These are phyloP conservation scores for Odontesthes bonariensis DNA, from an alignment of 2,113 vertebrate species.

Conservation along the genomic window DNA sequence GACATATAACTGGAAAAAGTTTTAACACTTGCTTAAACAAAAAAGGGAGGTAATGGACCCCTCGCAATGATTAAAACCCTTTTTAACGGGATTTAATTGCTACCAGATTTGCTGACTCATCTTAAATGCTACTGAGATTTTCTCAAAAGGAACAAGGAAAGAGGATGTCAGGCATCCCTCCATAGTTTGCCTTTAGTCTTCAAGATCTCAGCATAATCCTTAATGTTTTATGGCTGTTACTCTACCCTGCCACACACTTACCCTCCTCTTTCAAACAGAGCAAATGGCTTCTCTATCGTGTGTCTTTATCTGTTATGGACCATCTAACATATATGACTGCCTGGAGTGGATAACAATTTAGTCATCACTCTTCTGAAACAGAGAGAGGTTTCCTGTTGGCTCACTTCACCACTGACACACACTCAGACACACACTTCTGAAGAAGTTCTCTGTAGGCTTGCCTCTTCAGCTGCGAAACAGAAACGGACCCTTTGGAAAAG, in stretches of 20 bases:
- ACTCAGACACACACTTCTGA: constrained; percentile 28
- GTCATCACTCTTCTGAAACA: constrained; percentile 58
- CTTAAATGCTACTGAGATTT: not conserved
- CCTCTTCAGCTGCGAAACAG: constrained; percentile 60
- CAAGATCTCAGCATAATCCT: not conserved
- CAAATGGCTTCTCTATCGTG: not conserved
- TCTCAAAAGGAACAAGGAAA: not conserved
- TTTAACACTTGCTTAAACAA: constrained; percentile 33
- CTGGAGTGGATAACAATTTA: constrained; percentile 38
- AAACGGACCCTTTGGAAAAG: constrained; percentile 73
- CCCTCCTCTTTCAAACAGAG: constrained; percentile 5
- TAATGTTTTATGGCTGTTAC: constrained; percentile 2
- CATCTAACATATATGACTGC: constrained; percentile 10
- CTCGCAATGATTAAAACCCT: constrained; percentile 22
- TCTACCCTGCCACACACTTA: not conserved
- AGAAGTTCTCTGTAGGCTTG: constrained; percentile 58
- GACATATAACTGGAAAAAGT: constrained; percentile 17
- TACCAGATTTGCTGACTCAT: constrained; percentile 9
- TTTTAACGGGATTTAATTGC: not conserved
- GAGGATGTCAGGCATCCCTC: not conserved
- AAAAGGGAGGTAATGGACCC: constrained; percentile 22
- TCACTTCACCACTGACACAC: constrained; percentile 37
- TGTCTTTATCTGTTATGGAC: constrained; percentile 27
- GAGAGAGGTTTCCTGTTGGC: constrained; percentile 60
- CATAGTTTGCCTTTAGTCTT: not conserved